A percentile compares a stretch with the other conserved stretches of the same genome.
Conservation (phyloP, 1,140 invertebrate genomes). For the Lysiphlebus fabarum region DNA sequence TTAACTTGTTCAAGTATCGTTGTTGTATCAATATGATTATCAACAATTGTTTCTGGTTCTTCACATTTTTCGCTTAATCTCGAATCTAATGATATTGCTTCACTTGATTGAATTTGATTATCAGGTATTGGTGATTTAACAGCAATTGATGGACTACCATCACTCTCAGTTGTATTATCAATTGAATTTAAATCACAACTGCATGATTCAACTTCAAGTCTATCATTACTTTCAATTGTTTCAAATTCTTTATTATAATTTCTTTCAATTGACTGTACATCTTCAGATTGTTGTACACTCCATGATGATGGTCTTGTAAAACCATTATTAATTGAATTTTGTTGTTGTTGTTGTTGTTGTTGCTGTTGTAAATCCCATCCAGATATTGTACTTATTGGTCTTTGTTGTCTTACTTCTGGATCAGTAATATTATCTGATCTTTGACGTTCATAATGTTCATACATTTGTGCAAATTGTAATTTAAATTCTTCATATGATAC, state of each 20-base stretch:
- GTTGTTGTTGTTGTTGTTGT: too few species aligned
- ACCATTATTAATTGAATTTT: constrained; percentile 53
- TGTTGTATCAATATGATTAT: constrained; percentile 41
- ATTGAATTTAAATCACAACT: constrained; percentile 60
- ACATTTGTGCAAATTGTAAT: constrained; percentile 93
- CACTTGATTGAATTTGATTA: constrained; percentile 50
- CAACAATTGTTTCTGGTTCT: constrained; percentile 35
- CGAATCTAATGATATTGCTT: constrained; percentile 56
- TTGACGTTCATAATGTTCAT: constrained; percentile 92
- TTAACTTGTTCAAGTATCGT: constrained; percentile 43
- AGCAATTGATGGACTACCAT: constrained; percentile 56
- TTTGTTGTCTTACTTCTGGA: constrained; percentile 83
- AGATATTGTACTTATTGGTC: constrained; percentile 93
- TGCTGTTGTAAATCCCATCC: too few species aligned
- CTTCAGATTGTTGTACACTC: constrained; percentile 50
- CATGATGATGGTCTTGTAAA: constrained; percentile 45
- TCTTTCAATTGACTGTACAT: constrained; percentile 50
- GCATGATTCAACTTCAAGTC: constrained; percentile 53
- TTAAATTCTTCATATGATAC: constrained; percentile 97
- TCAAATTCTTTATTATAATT: constrained; percentile 43
- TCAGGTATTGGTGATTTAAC: constrained; percentile 48
- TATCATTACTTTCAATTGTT: constrained; percentile 41
- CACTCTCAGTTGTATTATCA: constrained; percentile 53
- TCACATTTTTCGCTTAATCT: constrained; percentile 52
- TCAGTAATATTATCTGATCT: constrained; percentile 92